Conservation (phyloP, 2,113 vertebrate genomes). For the Oxyura jamaicensis region DNA sequence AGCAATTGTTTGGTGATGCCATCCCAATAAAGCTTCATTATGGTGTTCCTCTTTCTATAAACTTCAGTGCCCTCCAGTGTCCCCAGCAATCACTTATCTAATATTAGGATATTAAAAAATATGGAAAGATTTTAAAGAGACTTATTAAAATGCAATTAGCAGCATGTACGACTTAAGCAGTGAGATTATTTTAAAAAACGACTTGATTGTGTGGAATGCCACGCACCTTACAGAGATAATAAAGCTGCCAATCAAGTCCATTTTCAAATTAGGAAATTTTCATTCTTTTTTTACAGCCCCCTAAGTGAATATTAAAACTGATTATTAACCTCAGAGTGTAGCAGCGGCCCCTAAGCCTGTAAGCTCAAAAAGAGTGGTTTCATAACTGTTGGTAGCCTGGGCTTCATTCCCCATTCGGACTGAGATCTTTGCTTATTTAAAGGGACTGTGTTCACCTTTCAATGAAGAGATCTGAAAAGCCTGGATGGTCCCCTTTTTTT, state of each 20-base stretch:
- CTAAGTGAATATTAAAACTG: slow-evolving; percentile 77
- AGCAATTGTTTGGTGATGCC: slow-evolving; percentile 63
- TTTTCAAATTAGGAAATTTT: slow-evolving; percentile 76
- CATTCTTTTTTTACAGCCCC: slow-evolving; percentile 77
- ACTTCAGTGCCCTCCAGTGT: slow-evolving; percentile 83
- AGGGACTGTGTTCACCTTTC: neutral
- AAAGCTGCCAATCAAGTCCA: slow-evolving; percentile 83
- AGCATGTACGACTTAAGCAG: slow-evolving; percentile 80
- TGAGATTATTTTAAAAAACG: slow-evolving; percentile 82
- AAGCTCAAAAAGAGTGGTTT: slow-evolving; percentile 38
- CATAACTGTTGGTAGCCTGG: slow-evolving; percentile 13
- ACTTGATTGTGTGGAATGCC: slow-evolving; percentile 84
- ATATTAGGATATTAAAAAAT: slow-evolving; percentile 89
- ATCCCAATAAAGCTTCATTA: slow-evolving; percentile 68
- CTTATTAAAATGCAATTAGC: slow-evolving; percentile 87
- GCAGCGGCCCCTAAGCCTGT: slow-evolving; percentile 30
- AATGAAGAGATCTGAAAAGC: neutral
- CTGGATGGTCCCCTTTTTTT: no score
- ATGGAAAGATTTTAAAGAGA: slow-evolving; percentile 86
- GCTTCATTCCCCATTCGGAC: slow-evolving; percentile 7
- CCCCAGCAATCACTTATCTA: slow-evolving; percentile 85
- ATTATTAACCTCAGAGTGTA: slow-evolving; percentile 70
- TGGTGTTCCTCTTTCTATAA: slow-evolving; percentile 72
- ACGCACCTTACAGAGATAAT: slow-evolving; percentile 80
- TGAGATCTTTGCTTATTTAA: slow-evolving; percentile 19